These are phyloP conservation scores for Neolamprologus longior DNA, from an alignment of 2,113 vertebrate genomes.

Conservation along the genomic window DNA sequence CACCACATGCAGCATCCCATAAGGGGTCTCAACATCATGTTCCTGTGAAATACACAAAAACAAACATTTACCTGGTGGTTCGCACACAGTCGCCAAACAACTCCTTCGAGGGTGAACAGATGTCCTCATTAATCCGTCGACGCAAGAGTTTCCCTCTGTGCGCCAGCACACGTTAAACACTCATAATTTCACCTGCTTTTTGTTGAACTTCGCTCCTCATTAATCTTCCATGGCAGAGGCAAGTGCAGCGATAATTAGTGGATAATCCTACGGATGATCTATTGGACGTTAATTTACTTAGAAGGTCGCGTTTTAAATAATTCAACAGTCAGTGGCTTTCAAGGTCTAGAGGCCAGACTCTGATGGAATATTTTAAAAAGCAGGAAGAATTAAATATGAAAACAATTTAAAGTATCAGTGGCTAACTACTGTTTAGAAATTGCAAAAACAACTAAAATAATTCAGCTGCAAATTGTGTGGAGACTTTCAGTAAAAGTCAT, in stretches of 20 bases:
- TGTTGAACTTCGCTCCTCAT: not conserved
- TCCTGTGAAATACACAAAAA: slow-evolving; percentile 72
- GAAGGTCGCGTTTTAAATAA: not conserved
- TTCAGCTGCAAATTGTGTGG: not conserved
- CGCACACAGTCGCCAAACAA: not conserved
- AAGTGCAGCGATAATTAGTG: not conserved
- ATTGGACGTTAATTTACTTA: not conserved
- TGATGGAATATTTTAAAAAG: not conserved
- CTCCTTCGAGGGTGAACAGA: not conserved
- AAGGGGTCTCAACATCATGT: slow-evolving; percentile 93
- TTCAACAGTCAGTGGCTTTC: not conserved
- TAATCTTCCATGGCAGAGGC: not conserved
- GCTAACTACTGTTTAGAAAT: not conserved
- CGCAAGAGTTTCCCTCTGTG: not conserved
- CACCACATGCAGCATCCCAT: slow-evolving; percentile 92
- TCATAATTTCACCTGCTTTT: not conserved
- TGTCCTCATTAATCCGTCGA: not conserved
- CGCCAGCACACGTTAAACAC: not conserved
- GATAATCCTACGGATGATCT: not conserved
- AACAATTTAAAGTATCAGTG: not conserved
- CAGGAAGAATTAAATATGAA: not conserved
- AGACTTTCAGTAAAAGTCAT: not conserved
- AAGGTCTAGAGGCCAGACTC: not conserved
- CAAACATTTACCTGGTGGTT: slow-evolving; percentile 55
- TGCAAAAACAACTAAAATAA: not conserved